Evolutionary conservation across 2,797 vertebrate genomes (phyloP).

Genomic region (Podargus strigoides): DNA sequence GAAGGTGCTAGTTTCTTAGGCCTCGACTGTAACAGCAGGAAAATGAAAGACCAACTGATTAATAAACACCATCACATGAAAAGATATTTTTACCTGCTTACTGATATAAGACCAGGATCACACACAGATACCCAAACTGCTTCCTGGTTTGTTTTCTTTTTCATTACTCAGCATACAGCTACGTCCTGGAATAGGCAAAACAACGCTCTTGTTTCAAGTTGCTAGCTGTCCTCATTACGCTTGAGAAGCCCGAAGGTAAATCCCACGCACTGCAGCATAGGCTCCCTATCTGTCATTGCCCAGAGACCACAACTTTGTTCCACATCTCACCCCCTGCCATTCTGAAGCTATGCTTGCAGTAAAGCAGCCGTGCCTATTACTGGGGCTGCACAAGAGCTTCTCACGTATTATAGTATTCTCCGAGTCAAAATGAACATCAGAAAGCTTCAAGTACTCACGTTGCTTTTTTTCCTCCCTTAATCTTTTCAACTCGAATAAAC

Average conservation of each 20-base stretch:
- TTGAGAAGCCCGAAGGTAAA: not conserved
- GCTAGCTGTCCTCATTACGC: not conserved
- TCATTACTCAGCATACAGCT: not conserved
- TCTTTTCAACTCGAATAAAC: not conserved
- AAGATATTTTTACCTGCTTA: not conserved
- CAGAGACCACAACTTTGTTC: not conserved
- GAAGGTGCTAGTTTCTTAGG: too few relatives aligned
- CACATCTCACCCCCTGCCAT: not conserved
- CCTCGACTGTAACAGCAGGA: too few relatives aligned
- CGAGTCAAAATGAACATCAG: not conserved
- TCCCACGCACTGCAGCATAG: not conserved
- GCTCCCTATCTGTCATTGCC: not conserved
- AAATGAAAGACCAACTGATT: too few relatives aligned
- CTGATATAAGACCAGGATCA: fast-evolving
- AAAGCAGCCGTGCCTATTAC: fast-evolving
- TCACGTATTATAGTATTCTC: fast-evolving
- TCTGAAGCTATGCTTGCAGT: not conserved
- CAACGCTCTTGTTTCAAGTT: fast-evolving
- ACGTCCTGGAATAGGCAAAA: not conserved
- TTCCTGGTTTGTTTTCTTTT: not conserved
- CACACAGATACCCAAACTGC: not conserved
- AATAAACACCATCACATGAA: fast-evolving
- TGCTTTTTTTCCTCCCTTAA: not conserved
- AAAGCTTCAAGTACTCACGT: fast-evolving
- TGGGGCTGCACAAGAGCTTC: too few relatives aligned